Percentiles rank a stretch among this genome's conserved stretches.
Conservation (phyloP, 1,140 invertebrate species). For the Lanistes nyassanus region DNA sequence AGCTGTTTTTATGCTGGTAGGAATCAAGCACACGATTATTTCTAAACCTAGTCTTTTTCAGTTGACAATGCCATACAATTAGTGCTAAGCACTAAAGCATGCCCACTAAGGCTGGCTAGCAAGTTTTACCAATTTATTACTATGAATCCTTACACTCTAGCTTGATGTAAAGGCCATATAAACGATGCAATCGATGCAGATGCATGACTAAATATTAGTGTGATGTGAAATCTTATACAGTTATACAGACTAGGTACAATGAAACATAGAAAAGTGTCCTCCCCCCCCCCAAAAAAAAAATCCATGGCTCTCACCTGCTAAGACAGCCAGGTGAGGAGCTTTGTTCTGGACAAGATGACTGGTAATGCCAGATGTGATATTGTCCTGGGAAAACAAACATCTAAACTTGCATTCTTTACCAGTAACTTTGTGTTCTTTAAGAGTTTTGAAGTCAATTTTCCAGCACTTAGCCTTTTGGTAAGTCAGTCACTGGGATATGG, state of each 20-base stretch:
- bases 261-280: neutral
- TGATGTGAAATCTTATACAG: neutral
- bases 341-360: constrained; percentile 5
- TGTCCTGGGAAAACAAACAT: constrained; percentile 17
- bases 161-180: neutral
- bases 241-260: neutral
- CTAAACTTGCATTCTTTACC: neutral
- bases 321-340: constrained; percentile 17
- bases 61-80: no score
- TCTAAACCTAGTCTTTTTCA: no score
- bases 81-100: no score
- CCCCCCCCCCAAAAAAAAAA: neutral
- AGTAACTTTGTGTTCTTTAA: no score
- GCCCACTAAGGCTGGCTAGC: no score
- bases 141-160: neutral
- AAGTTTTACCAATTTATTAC: no score
- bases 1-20: neutral
- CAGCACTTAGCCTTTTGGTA: no score
- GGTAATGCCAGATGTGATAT: constrained; percentile 3
- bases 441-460: no score
- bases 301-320: constrained; percentile 7
- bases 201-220: neutral
- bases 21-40: no score
- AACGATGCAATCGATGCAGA: no score
- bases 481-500: no score